Conservation (phyloP, 2,797 vertebrate species). For the Neosilurus hyrtlii region DNA sequence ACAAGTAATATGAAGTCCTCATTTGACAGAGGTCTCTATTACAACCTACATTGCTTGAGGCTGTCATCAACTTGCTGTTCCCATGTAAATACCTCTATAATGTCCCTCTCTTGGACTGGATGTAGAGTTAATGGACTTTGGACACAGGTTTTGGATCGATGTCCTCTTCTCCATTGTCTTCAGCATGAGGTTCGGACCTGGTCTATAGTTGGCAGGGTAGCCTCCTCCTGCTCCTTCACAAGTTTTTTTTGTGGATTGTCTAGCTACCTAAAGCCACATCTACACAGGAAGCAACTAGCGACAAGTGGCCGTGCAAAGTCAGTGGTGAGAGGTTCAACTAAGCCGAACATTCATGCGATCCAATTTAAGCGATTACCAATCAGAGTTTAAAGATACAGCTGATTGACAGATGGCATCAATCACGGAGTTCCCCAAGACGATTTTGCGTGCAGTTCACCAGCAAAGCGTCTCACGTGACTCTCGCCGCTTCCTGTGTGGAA, state of each 20-base stretch:
- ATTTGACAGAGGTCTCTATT: not conserved
- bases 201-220: not conserved
- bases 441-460: too few relatives aligned
- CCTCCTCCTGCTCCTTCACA: not conserved
- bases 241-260: not conserved
- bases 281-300: too few relatives aligned
- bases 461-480: too few relatives aligned
- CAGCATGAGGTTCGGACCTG: not conserved
- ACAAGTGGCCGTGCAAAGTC: too few relatives aligned
- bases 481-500: too few relatives aligned
- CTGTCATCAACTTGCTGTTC: not conserved
- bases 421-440: too few relatives aligned
- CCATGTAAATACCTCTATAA: not conserved
- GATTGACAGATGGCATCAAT: too few relatives aligned
- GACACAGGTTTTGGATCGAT: not conserved
- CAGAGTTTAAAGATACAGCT: too few relatives aligned
- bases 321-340: too few relatives aligned
- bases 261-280: too few relatives aligned
- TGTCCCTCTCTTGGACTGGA: not conserved
- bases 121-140: not conserved
- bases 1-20: not conserved
- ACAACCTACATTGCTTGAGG: not conserved
- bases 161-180: not conserved
- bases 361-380: too few relatives aligned
- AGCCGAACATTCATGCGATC: too few relatives aligned